Conservation (phyloP, 2,888 invertebrate genomes). For the Plebejus argus region DNA sequence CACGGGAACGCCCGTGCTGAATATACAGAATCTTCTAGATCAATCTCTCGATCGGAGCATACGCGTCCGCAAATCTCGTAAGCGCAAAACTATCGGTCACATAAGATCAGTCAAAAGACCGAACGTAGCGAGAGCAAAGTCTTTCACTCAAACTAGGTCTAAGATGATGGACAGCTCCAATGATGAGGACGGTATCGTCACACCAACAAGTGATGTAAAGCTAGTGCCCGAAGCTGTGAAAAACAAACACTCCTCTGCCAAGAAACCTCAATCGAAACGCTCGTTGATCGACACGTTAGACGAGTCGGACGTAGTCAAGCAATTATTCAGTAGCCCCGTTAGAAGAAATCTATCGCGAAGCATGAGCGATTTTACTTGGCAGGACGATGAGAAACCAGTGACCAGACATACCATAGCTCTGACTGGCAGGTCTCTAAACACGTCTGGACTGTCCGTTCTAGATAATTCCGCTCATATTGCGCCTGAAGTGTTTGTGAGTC, state of each 20-base stretch:
- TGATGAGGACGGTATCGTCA: conserved; percentile 54
- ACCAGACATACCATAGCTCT: conserved; percentile 52
- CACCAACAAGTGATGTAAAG: conserved; percentile 65
- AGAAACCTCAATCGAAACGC: conserved; percentile 72
- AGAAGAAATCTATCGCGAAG: conserved; percentile 75
- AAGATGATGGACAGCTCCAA: neutral
- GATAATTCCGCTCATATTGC: conserved; percentile 52
- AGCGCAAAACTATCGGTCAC: conserved; percentile 56
- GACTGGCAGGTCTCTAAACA: conserved; percentile 47
- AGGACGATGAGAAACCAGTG: conserved; percentile 50
- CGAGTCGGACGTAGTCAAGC: conserved; percentile 67
- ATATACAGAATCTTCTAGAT: conserved; percentile 61
- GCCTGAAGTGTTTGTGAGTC: conserved; percentile 64
- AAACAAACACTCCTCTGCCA: conserved; percentile 72
- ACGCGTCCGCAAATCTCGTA: neutral
- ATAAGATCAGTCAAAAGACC: conserved; percentile 44
- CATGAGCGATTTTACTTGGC: conserved; percentile 68
- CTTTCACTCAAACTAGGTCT: conserved; percentile 37
- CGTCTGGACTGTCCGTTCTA: conserved; percentile 44
- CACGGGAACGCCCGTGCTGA: conserved; percentile 62
- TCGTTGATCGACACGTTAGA: conserved; percentile 70
- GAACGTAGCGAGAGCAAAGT: conserved; percentile 50
- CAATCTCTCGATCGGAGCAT: conserved; percentile 47
- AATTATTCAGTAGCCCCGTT: conserved; percentile 73
- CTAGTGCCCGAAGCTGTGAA: conserved; percentile 65